These are phyloP conservation scores for Philopedon plagiatum DNA, from an alignment of 2,888 invertebrate species.

Conservation along the genomic window DNA sequence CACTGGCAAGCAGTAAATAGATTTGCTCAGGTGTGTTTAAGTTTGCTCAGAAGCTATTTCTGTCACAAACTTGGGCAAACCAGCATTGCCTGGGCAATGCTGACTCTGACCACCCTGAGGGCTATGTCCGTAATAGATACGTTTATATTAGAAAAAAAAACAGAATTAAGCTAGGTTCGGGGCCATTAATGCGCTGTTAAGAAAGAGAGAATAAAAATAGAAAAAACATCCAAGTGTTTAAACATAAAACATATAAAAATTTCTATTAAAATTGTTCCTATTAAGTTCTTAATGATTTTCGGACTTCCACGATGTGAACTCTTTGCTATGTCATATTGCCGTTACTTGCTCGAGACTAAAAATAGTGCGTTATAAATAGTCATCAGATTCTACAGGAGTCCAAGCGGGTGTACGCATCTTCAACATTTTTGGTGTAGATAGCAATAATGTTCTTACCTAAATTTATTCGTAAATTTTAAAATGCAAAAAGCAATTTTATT, in stretches of 20 bases:
- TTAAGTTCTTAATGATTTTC: slow-evolving; percentile 5
- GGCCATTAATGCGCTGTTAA: no score
- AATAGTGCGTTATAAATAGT: slow-evolving; percentile 66
- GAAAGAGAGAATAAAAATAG: background rate
- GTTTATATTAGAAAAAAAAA: no score
- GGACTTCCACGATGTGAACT: slow-evolving; percentile 60
- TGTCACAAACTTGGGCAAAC: no score
- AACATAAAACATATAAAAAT: background rate
- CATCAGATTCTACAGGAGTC: slow-evolving; percentile 58
- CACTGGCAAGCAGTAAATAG: no score
- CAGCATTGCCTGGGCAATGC: no score
- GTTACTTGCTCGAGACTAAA: slow-evolving; percentile 66
- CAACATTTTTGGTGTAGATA: slow-evolving; percentile 31
- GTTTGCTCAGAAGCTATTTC: no score
- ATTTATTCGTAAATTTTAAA: slow-evolving; percentile 2
- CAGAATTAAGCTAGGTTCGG: no score
- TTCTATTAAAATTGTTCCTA: background rate
- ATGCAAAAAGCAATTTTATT: no score
- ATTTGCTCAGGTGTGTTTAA: no score
- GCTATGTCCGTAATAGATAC: no score
- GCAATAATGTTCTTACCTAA: slow-evolving; percentile 10
- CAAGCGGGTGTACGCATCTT: slow-evolving; percentile 56
- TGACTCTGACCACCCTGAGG: no score
- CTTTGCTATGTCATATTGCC: slow-evolving; percentile 63
- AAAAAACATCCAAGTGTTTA: background rate